Evolutionary conservation across 2,888 invertebrate species (phyloP), one percentile per base, ranked within the genome.

Genomic region (Pandemis heparana): DNA sequence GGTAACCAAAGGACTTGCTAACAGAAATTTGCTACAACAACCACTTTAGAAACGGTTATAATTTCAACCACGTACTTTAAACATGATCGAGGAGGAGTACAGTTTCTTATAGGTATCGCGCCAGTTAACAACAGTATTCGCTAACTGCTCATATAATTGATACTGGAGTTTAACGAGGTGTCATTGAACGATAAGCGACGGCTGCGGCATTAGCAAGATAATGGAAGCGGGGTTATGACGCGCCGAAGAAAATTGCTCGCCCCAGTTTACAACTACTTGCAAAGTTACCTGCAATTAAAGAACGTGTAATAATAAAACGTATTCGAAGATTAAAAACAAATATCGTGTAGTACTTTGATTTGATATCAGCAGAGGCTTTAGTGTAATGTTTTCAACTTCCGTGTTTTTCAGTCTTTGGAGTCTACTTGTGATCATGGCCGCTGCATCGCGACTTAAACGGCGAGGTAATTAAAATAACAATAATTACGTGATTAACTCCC

Each of bases 141-240:
- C 60, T 74, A 53, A 74, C 59, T 39, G 65, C 65, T 65, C 46
- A n/a, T 18, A 64, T 70, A 74, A 74, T 74, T 70, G 74, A 70
- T 74, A 74, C 60, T 67, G 62, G 56, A 71, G 70, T 69, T 70
- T 65, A 70, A 65, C 64, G 68, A 69, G 69, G 74, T 70, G 74
- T 74, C 74, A 18, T 74, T 74, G 74, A 64, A 63, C 67, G 66
- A 71, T 71, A 71, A 70, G 74, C 62, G 77, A 75, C 82, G 85
- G 85, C 85, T 82, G 85, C 81, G 79, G 77, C 84, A 84, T 89
- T 87, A 83, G 82, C 82, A 80, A 84, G 89, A 88, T 88, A 66
- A 68, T 61, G 64, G 65, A 60, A 14, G 43, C 10, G 32, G 23
- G 39, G 48, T 41, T 39, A 41, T 67, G 61, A 14, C 39, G 53